These are phyloP conservation scores for Hydrolagus colliei DNA, from an alignment of 2,797 vertebrate species.

Conservation along the genomic window DNA sequence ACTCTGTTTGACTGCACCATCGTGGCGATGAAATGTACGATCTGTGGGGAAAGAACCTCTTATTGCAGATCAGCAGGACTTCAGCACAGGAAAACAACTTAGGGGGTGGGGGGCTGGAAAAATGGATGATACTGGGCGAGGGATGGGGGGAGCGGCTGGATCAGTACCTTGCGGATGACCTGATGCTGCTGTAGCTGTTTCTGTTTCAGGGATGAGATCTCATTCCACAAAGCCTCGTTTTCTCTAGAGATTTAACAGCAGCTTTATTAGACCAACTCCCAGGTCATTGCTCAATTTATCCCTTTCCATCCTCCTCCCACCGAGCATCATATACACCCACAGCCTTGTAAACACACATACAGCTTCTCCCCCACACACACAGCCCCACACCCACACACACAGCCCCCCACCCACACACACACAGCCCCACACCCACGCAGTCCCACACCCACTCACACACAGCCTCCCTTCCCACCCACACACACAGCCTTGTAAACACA, in stretches of 20 bases:
- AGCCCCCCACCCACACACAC: too few species aligned
- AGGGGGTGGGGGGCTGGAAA: too few species aligned
- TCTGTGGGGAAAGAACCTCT: slow-evolving; percentile 34
- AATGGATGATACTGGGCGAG: neutral
- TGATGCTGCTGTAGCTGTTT: slow-evolving; percentile 41
- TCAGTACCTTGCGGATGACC: slow-evolving; percentile 40
- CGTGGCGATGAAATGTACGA: slow-evolving; percentile 41
- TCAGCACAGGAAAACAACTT: neutral
- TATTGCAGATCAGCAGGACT: too few species aligned
- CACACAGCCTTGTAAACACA: too few species aligned
- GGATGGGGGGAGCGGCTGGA: too few species aligned
- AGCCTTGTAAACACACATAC: too few species aligned
- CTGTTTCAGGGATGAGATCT: slow-evolving; percentile 37
- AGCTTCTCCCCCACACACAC: too few species aligned
- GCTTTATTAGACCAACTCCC: neutral
- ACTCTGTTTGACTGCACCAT: slow-evolving; percentile 39
- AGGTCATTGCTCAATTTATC: neutral
- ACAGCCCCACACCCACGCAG: too few species aligned
- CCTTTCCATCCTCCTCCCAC: neutral
- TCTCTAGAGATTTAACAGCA: slow-evolving; percentile 33
- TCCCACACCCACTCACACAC: too few species aligned
- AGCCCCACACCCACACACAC: too few species aligned
- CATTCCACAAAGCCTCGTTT: slow-evolving; percentile 41
- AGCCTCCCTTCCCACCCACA: too few species aligned
- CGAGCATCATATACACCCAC: neutral